These are phyloP conservation scores for Pandemis corylana DNA, from an alignment of 2,888 invertebrate species.

Conservation along the genomic window DNA sequence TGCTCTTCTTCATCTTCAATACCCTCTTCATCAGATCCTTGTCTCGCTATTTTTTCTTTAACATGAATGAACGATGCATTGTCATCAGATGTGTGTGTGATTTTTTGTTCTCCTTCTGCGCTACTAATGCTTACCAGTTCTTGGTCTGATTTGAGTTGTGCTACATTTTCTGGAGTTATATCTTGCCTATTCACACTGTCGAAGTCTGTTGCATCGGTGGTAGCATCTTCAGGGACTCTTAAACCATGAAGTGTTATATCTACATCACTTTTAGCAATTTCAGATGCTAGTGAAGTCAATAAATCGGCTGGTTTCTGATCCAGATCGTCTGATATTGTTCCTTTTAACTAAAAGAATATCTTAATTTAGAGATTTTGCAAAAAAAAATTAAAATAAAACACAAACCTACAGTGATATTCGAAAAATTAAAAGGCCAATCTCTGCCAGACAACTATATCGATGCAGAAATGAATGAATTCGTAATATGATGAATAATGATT, in stretches of 20 bases:
- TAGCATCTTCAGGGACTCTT: neutral
- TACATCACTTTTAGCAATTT: conserved; percentile 22
- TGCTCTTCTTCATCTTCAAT: neutral
- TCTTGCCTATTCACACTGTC: neutral
- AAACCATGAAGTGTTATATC: neutral
- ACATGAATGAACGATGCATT: conserved; percentile 25
- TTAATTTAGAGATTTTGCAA: neutral
- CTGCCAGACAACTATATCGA: too few species aligned
- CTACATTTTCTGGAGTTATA: neutral
- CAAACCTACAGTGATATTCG: too few species aligned
- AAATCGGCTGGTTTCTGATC: neutral
- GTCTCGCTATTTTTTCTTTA: conserved; percentile 14
- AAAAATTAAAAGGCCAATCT: too few species aligned
- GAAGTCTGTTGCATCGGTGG: neutral
- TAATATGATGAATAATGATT: too few species aligned
- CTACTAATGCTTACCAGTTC: neutral
- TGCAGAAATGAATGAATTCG: too few species aligned
- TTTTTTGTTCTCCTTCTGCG: neutral
- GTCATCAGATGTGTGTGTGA: conserved; percentile 5
- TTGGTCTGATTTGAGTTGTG: neutral
- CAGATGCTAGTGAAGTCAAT: neutral
- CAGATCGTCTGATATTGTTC: conserved; percentile 2
- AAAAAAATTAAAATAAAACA: neutral
- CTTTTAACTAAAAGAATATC: neutral
- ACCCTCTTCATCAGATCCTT: conserved; percentile 2